Evolutionary conservation across 2,113 vertebrate genomes (phyloP), one percentile per base, ranked within the genome.

Genomic region (Taxidea taxus): DNA sequence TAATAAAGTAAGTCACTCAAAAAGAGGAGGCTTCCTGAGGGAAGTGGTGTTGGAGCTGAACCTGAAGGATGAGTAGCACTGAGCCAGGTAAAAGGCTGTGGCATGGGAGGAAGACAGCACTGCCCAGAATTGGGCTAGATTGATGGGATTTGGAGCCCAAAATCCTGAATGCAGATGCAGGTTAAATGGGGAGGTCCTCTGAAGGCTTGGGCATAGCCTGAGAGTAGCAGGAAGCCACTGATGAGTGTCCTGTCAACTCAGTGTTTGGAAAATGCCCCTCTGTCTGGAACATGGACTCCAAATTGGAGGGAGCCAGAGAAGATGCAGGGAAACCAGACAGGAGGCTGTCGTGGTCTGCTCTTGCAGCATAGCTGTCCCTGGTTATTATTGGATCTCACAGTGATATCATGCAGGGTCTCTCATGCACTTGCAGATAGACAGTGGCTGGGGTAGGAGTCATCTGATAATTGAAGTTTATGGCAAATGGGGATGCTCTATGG

Each of bases 131-230:
- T 11, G 23, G 12, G 27, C 27, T 51, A 13, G 27, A 23, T 6
- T 12, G 42, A 13, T 2, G 3, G 3, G 72, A 5, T 16, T 18
- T 37, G 20, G n/a, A 81, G 21, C 34, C 74, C 0, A 8, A 34
- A 68, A 29, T 18, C 21, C 3, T 34, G 49, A 44, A 18, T 0
- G 0, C 60, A 51, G 21, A 27, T 8, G 21, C 7, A 12, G 37
- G n/a, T 20, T 5, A 62, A 77, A 25, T 14, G 21, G 60, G 21
- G 27, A 58, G 20, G 27, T 81, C 27, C 62, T 29, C 83, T 34
- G 6, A n/a, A 87, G 44, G 4, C 10, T n/a, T 74, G 37, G 44
- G 27, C 39, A 18, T 39, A 47, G 27, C 34, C 77, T 21, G 11
- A 72, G 31, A 60, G n/a, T 16, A 58, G 60, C 15, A 62, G 62